phyloP scores from a whole-genome alignment of 2,888 invertebrate species.

The Platycheirus rosarum region DNA sequence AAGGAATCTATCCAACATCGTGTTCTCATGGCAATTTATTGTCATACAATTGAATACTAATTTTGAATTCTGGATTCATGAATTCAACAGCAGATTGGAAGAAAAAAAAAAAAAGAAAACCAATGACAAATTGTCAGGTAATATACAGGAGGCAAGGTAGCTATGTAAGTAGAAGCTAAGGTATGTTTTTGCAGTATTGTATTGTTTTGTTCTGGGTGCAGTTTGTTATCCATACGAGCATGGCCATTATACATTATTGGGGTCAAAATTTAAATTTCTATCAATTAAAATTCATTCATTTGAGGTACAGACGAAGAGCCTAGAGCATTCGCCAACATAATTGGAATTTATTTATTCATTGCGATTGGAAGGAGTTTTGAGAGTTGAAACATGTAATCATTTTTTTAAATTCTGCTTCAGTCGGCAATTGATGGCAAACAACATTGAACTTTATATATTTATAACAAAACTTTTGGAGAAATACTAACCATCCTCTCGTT shows the following conservation, averaged over 20 bases:
- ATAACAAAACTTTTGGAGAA: too few relatives aligned
- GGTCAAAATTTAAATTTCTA: conserved; percentile 59
- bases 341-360: conserved; percentile 58
- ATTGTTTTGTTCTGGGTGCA: conserved; percentile 10
- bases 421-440: too few relatives aligned
- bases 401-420: too few relatives aligned
- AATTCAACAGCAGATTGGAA: conserved; percentile 42
- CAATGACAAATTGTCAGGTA: conserved; percentile 54
- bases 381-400: not conserved
- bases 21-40: conserved; percentile 60
- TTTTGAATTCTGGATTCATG: conserved; percentile 52
- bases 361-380: too few relatives aligned
- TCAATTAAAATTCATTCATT: conserved; percentile 36
- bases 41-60: conserved; percentile 64
- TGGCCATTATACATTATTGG: conserved; percentile 53
- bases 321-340: conserved; percentile 42
- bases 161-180: too few relatives aligned
- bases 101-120: conserved; percentile 42
- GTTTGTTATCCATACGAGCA: not conserved
- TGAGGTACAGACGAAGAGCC: conserved; percentile 17
- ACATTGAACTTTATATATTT: too few relatives aligned
- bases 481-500: too few relatives aligned
- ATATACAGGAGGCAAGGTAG: conserved; percentile 13
- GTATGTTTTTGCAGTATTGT: too few relatives aligned
- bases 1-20: conserved; percentile 49